Base-by-base conservation (phyloP, 1,140 invertebrate species). In the Eriosoma lanigerum region DNA sequence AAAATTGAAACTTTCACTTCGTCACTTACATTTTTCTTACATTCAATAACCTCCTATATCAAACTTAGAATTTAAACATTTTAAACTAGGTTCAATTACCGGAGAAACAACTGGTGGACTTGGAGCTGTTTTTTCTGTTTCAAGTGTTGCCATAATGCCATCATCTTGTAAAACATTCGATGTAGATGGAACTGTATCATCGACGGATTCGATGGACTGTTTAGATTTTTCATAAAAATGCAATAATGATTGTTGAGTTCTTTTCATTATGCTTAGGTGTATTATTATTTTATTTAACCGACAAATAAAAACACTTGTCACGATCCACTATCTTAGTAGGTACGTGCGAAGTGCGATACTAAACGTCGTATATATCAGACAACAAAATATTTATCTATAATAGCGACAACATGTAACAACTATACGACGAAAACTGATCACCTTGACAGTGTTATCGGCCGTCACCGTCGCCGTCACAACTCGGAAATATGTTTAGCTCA, bases 181-280 rank as follows among this genome's bases (percentile, higher is more conserved):
- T 54, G n/a, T 62, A 26, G 12, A 32, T 62, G 13, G 58, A 32
- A 29, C 12, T 32, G 26, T 62, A 62, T 62, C 4, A 62, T 62
- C 17, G 58, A 19, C 17, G 26, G 58, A 62, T 32, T 62, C 54
- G 54, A n/a, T 12, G 21, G 54, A 56, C 54, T 21, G 3, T 24
- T 24, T 56, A 12, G 21, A 32, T 62, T 62, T 62, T 62, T 62
- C 32, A 62, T 62, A 62, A 62, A 62, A 62, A 62, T 32, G 26
- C 58, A 62, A 62, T 6, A 62, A 62, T 62, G 26, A 62, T 62
- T 32, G 26, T 62, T 62, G 26, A 62, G 58, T 62, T 62, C 13
- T 62, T 62, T 62, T 62, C 58, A 62, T 62, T 62, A 29, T 58
- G 56, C 56, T 58, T 58, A 58, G 56, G 13, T 58, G 12, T 58